These are phyloP conservation scores for Alcedo quadribrachys DNA, from an alignment of 2,797 vertebrate species.

Conservation along the genomic window DNA sequence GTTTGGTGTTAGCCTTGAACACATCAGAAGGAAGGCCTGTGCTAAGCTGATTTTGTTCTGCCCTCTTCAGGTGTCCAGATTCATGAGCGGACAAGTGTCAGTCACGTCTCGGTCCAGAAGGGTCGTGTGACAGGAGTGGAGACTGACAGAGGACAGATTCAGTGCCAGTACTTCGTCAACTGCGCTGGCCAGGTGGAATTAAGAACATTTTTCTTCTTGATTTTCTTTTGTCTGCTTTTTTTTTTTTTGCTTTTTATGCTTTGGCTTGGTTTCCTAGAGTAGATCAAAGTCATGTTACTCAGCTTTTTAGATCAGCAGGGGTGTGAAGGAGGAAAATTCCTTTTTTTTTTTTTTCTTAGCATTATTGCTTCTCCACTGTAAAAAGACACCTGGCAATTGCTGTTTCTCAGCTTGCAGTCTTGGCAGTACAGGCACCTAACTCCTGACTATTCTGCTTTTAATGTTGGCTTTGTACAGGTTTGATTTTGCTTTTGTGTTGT, in stretches of 20 bases:
- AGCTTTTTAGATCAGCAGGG: neutral
- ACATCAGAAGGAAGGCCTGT: rapidly evolving
- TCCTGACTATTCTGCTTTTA: neutral
- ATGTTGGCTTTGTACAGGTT: neutral
- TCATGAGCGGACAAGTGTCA: constrained; percentile 88
- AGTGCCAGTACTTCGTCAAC: constrained; percentile 94
- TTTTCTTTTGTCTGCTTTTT: neutral
- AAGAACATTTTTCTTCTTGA: neutral
- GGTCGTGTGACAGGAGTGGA: constrained; percentile 88
- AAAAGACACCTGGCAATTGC: neutral
- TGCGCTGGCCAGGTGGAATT: constrained; percentile 92
- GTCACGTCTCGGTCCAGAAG: constrained; percentile 87
- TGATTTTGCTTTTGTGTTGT: neutral
- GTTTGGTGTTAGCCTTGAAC: neutral
- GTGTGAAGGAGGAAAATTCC: neutral
- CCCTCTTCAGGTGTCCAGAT: constrained; percentile 87
- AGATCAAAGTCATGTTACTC: neutral
- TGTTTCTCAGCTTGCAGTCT: neutral
- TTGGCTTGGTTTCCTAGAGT: neutral
- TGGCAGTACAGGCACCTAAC: neutral
- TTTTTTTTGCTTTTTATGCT: neutral
- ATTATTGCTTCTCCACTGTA: neutral
- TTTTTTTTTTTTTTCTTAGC: neutral
- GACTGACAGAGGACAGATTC: constrained; percentile 89
- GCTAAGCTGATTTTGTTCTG: neutral